Percentiles rank a stretch among this genome's conserved stretches.
Evolutionary conservation across 2,113 vertebrate genomes (phyloP).

Genomic region (Bambusicola thoracicus): DNA sequence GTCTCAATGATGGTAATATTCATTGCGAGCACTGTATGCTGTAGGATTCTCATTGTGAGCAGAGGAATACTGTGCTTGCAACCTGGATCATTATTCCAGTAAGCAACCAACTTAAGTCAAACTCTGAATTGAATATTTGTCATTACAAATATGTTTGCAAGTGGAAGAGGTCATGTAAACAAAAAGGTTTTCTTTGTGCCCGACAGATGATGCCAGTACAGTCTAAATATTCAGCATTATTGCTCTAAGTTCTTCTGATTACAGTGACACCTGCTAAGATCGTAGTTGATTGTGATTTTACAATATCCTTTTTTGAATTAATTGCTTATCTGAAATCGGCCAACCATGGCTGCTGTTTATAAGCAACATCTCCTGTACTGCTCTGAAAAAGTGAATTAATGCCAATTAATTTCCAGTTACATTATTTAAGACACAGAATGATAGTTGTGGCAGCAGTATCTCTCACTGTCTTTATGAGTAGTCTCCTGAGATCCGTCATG

Average conservation of each 20-base stretch:
- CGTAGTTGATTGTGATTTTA: slow-evolving; percentile 48
- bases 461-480: neutral
- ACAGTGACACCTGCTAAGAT: slow-evolving; percentile 71
- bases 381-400: slow-evolving; percentile 53
- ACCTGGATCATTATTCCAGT: slow-evolving; percentile 6
- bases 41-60: neutral
- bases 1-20: neutral
- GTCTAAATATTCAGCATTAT: slow-evolving; percentile 21
- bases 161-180: neutral
- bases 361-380: slow-evolving; percentile 44
- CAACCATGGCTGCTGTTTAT: slow-evolving; percentile 47
- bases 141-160: slow-evolving; percentile 16
- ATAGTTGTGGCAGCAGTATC: neutral
- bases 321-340: slow-evolving; percentile 60
- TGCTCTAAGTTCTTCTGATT: slow-evolving; percentile 50
- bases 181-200: neutral
- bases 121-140: slow-evolving; percentile 7
- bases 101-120: slow-evolving; percentile 7
- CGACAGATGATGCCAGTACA: neutral
- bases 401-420: slow-evolving; percentile 37
- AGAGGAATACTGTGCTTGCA: slow-evolving; percentile 8
- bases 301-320: slow-evolving; percentile 64
- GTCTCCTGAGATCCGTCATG: neutral
- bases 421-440: neutral
- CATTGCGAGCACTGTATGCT: neutral